phyloP scores from a whole-genome alignment of 2,888 invertebrate genomes.

The Masnerella sp. region DNA sequence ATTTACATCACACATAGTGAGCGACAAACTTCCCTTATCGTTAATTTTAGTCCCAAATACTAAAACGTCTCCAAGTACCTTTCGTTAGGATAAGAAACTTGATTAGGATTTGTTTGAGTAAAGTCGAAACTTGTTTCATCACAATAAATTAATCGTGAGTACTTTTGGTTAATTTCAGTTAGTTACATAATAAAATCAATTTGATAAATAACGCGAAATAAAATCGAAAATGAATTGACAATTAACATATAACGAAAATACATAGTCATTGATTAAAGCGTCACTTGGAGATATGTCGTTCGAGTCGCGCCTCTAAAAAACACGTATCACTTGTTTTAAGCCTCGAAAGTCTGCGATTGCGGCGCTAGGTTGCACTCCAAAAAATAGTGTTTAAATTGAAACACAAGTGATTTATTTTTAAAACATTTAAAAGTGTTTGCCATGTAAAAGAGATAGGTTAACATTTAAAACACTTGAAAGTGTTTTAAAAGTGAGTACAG shows the following conservation, averaged over 20 bases:
- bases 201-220: neutral
- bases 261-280: conserved; percentile 20
- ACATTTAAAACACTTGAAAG: too few species aligned
- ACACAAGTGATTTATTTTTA: too few species aligned
- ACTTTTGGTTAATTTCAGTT: neutral
- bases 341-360: conserved; percentile 42
- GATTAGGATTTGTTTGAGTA: too few species aligned
- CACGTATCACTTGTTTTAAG: conserved; percentile 42
- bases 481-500: too few species aligned
- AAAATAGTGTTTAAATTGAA: too few species aligned
- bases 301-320: conserved; percentile 40
- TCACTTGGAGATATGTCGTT: conserved; percentile 69
- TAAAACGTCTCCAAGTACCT: conserved; percentile 45
- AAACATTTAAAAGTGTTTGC: too few species aligned
- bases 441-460: too few species aligned
- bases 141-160: conserved; percentile 13
- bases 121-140: too few species aligned
- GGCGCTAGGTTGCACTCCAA: conserved; percentile 45
- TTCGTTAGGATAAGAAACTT: too few species aligned
- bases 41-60: conserved; percentile 32
- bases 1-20: conserved; percentile 47
- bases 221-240: neutral
- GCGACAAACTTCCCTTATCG: conserved; percentile 13
- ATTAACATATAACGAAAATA: neutral
- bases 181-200: neutral